Evolutionary conservation across 64 coral and sea anemone genomes (phyloP).

Genomic region (Cladopsammia gracilis): DNA sequence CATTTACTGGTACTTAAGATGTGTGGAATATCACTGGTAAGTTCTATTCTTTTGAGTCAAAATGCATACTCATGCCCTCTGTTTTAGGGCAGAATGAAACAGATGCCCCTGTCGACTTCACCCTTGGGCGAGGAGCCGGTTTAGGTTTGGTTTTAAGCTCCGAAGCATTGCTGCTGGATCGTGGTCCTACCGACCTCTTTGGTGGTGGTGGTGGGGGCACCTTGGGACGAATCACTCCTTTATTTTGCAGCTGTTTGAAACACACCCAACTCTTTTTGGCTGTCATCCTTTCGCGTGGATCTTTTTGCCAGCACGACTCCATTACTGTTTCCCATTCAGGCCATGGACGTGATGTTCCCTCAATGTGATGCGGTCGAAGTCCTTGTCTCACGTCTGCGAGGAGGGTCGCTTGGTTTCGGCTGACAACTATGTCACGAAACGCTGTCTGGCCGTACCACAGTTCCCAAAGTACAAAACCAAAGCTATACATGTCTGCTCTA

Average conservation of each 20-base stretch:
- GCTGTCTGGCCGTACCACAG: constrained; percentile 24
- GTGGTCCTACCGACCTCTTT: neutral
- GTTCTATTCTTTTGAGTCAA: neutral
- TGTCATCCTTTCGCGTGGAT: neutral
- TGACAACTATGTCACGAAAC: neutral
- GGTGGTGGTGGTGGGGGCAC: neutral
- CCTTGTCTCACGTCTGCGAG: neutral
- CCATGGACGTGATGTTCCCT: neutral
- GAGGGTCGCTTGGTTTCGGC: neutral
- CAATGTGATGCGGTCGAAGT: neutral
- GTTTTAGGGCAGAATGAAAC: neutral
- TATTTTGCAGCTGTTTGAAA: neutral
- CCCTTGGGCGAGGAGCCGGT: neutral
- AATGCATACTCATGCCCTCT: neutral
- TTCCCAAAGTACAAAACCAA: constrained; percentile 45
- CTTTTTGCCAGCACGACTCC: neutral
- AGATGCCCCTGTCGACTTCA: neutral
- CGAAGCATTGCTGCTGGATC: no score
- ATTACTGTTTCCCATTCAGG: neutral
- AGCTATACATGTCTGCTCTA: constrained; percentile 28
- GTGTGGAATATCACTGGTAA: neutral
- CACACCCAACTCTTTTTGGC: neutral
- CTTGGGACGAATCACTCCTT: neutral
- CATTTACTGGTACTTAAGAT: neutral
- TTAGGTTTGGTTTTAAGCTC: neutral